Evolutionary conservation across 2,888 invertebrate species (phyloP).

Genomic region (Morpho helenor): DNA sequence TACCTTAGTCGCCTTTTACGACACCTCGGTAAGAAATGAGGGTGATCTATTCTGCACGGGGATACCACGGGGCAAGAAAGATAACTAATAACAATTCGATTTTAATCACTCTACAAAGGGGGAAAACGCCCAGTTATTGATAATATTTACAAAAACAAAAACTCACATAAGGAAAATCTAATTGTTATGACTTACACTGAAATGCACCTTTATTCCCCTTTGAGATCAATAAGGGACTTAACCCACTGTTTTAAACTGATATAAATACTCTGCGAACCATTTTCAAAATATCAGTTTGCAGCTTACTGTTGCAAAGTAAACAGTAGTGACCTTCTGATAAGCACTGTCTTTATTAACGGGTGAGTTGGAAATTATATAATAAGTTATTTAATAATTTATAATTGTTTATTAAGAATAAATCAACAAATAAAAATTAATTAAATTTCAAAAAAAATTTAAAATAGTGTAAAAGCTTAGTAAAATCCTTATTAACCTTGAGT

Average conservation of each 20-base stretch:
- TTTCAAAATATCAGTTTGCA: neutral
- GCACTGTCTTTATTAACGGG: neutral
- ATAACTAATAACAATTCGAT: neutral
- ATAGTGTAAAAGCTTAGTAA: no score
- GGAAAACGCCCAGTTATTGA: neutral
- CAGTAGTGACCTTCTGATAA: neutral
- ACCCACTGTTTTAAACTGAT: slow-evolving; percentile 1
- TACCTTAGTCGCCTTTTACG: no score
- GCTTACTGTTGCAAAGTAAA: neutral
- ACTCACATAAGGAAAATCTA: slow-evolving; percentile 5
- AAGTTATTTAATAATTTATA: neutral
- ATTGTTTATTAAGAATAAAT: neutral
- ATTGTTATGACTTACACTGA: neutral
- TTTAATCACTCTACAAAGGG: neutral
- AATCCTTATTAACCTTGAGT: no score
- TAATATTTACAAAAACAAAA: neutral
- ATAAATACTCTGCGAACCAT: slow-evolving; percentile 6
- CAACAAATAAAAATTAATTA: no score
- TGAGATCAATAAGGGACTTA: slow-evolving; percentile 6
- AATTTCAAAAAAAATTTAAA: no score
- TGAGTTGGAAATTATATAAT: neutral
- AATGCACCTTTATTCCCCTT: slow-evolving; percentile 1
- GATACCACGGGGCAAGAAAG: no score
- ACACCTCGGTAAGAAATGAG: no score
- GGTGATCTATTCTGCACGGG: no score